Evolutionary conservation across 2,797 vertebrate species (phyloP).

Genomic region (Synaphobranchus kaupii): DNA sequence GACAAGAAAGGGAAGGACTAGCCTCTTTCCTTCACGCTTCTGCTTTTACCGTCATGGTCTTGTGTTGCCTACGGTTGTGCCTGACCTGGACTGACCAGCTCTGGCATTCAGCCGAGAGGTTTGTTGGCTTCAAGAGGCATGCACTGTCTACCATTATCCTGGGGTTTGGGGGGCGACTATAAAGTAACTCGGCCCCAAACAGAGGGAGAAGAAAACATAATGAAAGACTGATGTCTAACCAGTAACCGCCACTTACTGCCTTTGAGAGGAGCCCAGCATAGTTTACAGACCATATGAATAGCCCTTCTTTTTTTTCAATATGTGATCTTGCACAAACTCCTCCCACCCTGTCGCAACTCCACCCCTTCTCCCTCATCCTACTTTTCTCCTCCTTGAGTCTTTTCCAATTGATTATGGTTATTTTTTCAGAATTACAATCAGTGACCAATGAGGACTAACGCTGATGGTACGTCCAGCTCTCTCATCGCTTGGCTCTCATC

Average conservation of each 20-base stretch:
- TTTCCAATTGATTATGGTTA: slow-evolving; percentile 87
- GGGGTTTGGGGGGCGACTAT: neutral
- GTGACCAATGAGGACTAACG: slow-evolving; percentile 95
- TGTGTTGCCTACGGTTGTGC: neutral
- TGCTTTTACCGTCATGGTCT: neutral
- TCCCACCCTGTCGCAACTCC: slow-evolving; percentile 53
- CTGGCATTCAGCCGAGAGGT: neutral
- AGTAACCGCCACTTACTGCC: neutral
- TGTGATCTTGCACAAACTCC: neutral
- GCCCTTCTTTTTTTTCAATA: neutral
- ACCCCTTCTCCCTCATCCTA: slow-evolving; percentile 13
- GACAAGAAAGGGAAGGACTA: neutral
- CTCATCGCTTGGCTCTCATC: slow-evolving; percentile 48
- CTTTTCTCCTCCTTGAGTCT: slow-evolving; percentile 46
- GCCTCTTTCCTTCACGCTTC: neutral
- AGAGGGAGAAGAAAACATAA: neutral
- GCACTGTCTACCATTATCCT: slow-evolving; percentile 4
- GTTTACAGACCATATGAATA: neutral
- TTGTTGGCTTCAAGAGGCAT: neutral
- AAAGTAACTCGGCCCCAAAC: neutral
- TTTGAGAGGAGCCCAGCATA: neutral
- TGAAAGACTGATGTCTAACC: neutral
- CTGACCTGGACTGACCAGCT: neutral
- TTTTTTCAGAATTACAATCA: slow-evolving; percentile 99
- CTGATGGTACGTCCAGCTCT: slow-evolving; percentile 87